These are phyloP conservation scores for Eristalinus sepulchralis DNA, from an alignment of 2,888 invertebrate species.

Conservation along the genomic window DNA sequence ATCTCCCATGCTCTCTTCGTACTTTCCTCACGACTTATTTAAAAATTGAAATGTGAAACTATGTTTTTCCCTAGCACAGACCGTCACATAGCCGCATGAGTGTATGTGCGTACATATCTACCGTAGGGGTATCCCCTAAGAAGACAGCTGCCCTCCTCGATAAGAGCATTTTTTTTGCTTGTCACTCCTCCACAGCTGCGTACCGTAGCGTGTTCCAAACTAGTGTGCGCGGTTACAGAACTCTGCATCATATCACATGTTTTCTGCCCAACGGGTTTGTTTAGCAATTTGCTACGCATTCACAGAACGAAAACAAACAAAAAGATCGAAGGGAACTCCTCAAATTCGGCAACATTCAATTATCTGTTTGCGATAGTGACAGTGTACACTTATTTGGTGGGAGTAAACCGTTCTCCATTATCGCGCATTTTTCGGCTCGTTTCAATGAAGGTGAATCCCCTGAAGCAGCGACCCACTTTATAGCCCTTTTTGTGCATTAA, in stretches of 20 bases:
- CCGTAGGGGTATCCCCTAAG: slow-evolving; percentile 14
- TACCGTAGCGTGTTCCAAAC: background rate
- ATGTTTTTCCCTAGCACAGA: background rate
- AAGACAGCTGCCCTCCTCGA: background rate
- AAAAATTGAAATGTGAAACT: slow-evolving; percentile 24
- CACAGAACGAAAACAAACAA: background rate
- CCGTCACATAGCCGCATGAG: background rate
- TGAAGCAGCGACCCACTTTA: background rate
- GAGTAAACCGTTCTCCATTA: slow-evolving; percentile 24
- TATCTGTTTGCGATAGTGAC: slow-evolving; percentile 14
- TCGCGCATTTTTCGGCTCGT: slow-evolving; percentile 1
- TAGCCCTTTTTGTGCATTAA: slow-evolving; percentile 25
- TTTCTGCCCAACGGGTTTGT: background rate
- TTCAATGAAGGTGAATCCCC: slow-evolving; percentile 26
- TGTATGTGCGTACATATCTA: background rate
- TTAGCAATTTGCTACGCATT: background rate
- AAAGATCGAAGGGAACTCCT: background rate
- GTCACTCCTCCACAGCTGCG: background rate
- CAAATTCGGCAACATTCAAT: slow-evolving; percentile 17
- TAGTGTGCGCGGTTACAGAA: background rate
- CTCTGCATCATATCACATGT: slow-evolving; percentile 20
- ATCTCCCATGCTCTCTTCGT: no score
- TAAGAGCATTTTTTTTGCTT: background rate
- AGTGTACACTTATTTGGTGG: slow-evolving; percentile 24
- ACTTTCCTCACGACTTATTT: no score